These are phyloP conservation scores for Lysiphlebus fabarum DNA, from an alignment of 1,140 invertebrate species.

Conservation along the genomic window DNA sequence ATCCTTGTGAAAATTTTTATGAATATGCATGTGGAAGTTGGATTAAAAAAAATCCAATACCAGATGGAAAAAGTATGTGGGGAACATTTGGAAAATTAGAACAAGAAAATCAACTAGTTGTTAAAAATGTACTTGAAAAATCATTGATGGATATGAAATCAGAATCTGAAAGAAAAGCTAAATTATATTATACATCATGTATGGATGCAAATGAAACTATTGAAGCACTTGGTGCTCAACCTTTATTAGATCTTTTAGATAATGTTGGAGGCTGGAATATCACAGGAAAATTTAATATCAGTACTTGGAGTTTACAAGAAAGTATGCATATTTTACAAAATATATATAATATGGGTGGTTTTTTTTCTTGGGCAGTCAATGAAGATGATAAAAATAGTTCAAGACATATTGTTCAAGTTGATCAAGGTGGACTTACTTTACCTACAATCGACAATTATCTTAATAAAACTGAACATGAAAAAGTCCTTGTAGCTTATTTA, in stretches of 20 bases:
- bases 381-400: slow-evolving; percentile 92
- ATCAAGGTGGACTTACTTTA: slow-evolving; percentile 86
- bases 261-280: slow-evolving; percentile 78
- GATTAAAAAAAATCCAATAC: slow-evolving; percentile 88
- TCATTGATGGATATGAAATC: slow-evolving; percentile 63
- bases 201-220: slow-evolving; percentile 90
- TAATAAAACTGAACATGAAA: slow-evolving; percentile 78
- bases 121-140: slow-evolving; percentile 80
- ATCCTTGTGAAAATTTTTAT: slow-evolving; percentile 96
- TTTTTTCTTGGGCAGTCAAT: slow-evolving; percentile 87
- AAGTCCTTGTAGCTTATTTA: slow-evolving; percentile 81
- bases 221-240: slow-evolving; percentile 75
- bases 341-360: slow-evolving; percentile 79
- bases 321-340: slow-evolving; percentile 80
- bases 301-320: slow-evolving; percentile 73
- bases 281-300: slow-evolving; percentile 59
- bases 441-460: slow-evolving; percentile 89
- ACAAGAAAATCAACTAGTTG: slow-evolving; percentile 87
- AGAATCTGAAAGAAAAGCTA: slow-evolving; percentile 83
- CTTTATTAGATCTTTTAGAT: slow-evolving; percentile 73
- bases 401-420: slow-evolving; percentile 82
- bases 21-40: slow-evolving; percentile 90
- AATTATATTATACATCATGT: slow-evolving; percentile 88
- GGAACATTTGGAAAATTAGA: slow-evolving; percentile 92
- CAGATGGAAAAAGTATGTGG: slow-evolving; percentile 89